phyloP scores from a whole-genome alignment of 2,113 vertebrate species.

The Cynoglossus semilaevis region DNA sequence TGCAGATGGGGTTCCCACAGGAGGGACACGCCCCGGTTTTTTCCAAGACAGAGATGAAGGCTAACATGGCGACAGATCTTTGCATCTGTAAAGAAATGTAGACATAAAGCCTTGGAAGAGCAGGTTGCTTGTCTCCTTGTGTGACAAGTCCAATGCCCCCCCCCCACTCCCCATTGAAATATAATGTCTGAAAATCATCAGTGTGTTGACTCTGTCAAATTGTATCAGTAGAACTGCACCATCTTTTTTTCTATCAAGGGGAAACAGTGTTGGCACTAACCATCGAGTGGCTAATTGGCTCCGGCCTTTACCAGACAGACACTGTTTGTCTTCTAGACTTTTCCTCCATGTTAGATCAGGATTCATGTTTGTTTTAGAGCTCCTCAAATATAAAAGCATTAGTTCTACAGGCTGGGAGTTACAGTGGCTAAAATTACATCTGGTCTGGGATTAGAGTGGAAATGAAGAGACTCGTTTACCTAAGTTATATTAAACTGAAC shows the following conservation, averaged over 20 bases:
- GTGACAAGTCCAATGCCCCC: constrained; percentile 50
- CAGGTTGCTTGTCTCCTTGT: constrained; percentile 41
- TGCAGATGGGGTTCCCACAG: constrained; percentile 67
- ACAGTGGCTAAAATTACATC: too few relatives aligned
- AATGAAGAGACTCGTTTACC: too few relatives aligned
- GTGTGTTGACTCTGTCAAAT: constrained; percentile 52
- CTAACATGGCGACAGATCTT: constrained; percentile 52
- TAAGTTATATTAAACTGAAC: too few relatives aligned
- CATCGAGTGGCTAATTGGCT: too few relatives aligned
- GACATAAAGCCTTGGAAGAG: constrained; percentile 34
- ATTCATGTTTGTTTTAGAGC: constrained; percentile 41
- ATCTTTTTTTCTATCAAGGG: constrained; percentile 41
- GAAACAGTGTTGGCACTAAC: constrained; percentile 33
- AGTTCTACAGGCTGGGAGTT: too few relatives aligned
- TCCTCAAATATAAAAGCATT: too few relatives aligned
- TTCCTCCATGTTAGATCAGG: neutral
- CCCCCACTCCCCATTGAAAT: too few relatives aligned
- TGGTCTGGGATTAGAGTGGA: too few relatives aligned
- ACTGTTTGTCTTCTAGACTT: too few relatives aligned
- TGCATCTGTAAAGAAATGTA: constrained; percentile 46
- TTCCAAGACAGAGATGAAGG: constrained; percentile 33
- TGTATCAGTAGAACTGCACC: too few relatives aligned
- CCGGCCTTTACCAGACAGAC: too few relatives aligned
- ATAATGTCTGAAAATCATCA: constrained; percentile 26
- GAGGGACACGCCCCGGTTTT: constrained; percentile 67